These are phyloP conservation scores for Ridgeia piscesae DNA, from an alignment of 1,140 invertebrate species.

Conservation along the genomic window DNA sequence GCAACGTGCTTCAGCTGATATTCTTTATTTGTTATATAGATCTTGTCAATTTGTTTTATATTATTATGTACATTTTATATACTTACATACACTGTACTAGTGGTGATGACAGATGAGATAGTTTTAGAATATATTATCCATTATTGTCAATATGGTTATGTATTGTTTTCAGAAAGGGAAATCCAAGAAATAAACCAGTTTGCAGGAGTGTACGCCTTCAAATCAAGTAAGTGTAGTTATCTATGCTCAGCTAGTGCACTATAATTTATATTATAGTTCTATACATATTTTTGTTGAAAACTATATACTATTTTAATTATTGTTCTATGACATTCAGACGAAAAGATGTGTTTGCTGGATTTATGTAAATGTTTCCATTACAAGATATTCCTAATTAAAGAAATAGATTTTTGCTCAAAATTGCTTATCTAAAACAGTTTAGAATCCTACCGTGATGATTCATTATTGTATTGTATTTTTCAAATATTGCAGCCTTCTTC, in stretches of 20 bases:
- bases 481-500: slow-evolving; percentile 38
- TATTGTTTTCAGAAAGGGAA: slow-evolving; percentile 44
- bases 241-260: not conserved
- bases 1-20: too few relatives aligned
- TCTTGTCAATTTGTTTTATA: too few relatives aligned
- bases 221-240: slow-evolving; percentile 47
- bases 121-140: not conserved
- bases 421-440: not conserved
- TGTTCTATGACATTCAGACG: not conserved
- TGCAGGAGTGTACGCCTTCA: slow-evolving; percentile 52
- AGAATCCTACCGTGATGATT: not conserved
- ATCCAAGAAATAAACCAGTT: slow-evolving; percentile 49
- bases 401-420: not conserved
- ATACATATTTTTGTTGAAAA: not conserved
- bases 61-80: not conserved
- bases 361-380: not conserved
- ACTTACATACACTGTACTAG: not conserved
- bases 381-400: not conserved
- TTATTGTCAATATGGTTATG: not conserved
- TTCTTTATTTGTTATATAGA: too few relatives aligned
- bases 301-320: not conserved
- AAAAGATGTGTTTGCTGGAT: not conserved
- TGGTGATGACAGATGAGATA: not conserved
- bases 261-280: not conserved
- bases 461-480: not conserved